Conservation (phyloP, 2,888 invertebrate species). For the Cheilosia impressa region DNA sequence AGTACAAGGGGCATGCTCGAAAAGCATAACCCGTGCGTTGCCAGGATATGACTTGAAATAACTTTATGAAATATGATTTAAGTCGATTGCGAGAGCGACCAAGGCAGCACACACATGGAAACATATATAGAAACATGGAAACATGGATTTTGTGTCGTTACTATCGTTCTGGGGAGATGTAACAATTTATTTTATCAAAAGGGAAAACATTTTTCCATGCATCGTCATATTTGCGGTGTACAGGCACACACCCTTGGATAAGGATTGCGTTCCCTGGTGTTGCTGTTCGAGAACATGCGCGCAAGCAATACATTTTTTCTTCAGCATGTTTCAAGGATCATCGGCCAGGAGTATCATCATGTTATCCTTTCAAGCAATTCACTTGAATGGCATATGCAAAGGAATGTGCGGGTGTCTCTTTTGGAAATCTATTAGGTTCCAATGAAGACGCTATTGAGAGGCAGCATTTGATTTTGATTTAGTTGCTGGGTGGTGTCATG, state of each 20-base stretch:
- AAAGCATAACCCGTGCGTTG: constrained; percentile 14
- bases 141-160: constrained; percentile 1
- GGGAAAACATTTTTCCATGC: constrained; percentile 27
- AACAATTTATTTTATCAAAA: constrained; percentile 51
- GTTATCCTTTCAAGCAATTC: constrained; percentile 57
- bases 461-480: constrained; percentile 51
- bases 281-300: neutral
- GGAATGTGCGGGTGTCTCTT: constrained; percentile 16
- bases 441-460: constrained; percentile 48
- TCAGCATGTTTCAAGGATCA: constrained; percentile 39
- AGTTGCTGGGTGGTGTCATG: constrained; percentile 33
- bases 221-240: constrained; percentile 38
- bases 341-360: constrained; percentile 49
- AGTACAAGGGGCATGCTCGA: neutral
- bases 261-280: constrained; percentile 7
- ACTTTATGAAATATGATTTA: constrained; percentile 47
- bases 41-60: constrained; percentile 51
- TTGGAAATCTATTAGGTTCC: constrained; percentile 53
- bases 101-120: neutral
- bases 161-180: constrained; percentile 16
- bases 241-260: constrained; percentile 10
- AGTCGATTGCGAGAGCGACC: constrained; percentile 7
- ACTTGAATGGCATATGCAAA: constrained; percentile 57
- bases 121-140: neutral
- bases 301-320: neutral